These are phyloP conservation scores for Lymantria dispar DNA, from an alignment of 2,888 invertebrate species.

Conservation along the genomic window DNA sequence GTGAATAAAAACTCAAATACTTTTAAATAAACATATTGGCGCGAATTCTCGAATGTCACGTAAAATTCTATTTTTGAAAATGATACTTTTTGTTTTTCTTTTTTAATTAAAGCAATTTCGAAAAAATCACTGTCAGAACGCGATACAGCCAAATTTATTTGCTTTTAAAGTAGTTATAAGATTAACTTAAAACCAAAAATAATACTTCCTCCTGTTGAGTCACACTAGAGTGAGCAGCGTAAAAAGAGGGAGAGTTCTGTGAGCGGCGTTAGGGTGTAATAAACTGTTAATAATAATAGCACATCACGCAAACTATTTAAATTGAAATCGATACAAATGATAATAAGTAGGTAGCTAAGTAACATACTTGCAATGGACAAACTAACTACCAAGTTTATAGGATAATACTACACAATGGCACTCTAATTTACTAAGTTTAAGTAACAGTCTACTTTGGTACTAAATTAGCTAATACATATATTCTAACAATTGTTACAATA, in stretches of 20 bases:
- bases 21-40: background rate
- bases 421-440: too few relatives aligned
- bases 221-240: slow-evolving; percentile 3
- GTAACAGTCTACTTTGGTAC: too few relatives aligned
- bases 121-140: too few relatives aligned
- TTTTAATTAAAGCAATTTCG: too few relatives aligned
- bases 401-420: too few relatives aligned
- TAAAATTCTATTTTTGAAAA: background rate
- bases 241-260: background rate
- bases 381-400: too few relatives aligned
- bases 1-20: background rate
- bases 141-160: too few relatives aligned
- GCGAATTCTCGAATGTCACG: background rate
- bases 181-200: background rate
- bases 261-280: background rate
- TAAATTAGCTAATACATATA: too few relatives aligned
- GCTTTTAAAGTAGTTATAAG: too few relatives aligned
- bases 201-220: background rate
- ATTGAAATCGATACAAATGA: background rate
- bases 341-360: background rate
- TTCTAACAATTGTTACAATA: too few relatives aligned
- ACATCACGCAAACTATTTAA: background rate
- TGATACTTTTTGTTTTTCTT: background rate
- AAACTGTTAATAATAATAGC: background rate
- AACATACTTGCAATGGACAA: too few relatives aligned